A percentile compares a stretch with the other conserved stretches of the same genome.
These are phyloP conservation scores for Chunga burmeisteri DNA, from an alignment of 2,113 vertebrate genomes.

Conservation along the genomic window DNA sequence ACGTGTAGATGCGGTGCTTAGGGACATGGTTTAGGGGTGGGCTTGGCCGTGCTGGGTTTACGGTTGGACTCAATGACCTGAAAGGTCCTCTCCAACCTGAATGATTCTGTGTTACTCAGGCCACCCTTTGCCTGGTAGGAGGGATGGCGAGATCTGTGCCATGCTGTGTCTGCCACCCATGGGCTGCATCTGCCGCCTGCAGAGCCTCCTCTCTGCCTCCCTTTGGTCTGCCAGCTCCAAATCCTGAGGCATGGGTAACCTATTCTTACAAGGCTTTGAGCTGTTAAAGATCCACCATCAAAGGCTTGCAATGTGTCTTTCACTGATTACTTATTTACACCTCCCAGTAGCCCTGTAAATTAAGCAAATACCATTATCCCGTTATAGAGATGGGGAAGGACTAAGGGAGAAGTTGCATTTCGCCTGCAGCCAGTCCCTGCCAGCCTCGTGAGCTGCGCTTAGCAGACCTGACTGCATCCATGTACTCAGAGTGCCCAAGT, in stretches of 20 bases:
- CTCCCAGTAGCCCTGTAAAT: neutral
- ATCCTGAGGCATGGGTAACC: fast-evolving
- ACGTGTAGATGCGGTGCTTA: too few species aligned
- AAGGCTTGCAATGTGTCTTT: neutral
- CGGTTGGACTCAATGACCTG: too few species aligned
- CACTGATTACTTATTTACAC: neutral
- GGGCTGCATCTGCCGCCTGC: neutral
- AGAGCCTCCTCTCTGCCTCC: neutral
- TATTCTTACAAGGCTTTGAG: neutral
- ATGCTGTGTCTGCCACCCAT: neutral
- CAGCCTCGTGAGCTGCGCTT: neutral
- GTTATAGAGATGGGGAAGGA: neutral
- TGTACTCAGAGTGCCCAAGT: neutral
- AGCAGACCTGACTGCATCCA: neutral
- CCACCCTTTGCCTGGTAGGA: neutral
- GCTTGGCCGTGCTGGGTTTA: too few species aligned
- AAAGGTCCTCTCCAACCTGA: too few species aligned
- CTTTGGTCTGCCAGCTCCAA: neutral
- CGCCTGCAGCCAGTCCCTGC: neutral
- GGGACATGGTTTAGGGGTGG: too few species aligned
- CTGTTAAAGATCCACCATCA: neutral
- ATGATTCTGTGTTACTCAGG: neutral
- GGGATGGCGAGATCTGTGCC: neutral
- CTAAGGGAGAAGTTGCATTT: neutral
- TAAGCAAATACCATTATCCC: neutral